phyloP scores from a whole-genome alignment of 2,797 vertebrate species.

The Hapalemur alaotrensis region DNA sequence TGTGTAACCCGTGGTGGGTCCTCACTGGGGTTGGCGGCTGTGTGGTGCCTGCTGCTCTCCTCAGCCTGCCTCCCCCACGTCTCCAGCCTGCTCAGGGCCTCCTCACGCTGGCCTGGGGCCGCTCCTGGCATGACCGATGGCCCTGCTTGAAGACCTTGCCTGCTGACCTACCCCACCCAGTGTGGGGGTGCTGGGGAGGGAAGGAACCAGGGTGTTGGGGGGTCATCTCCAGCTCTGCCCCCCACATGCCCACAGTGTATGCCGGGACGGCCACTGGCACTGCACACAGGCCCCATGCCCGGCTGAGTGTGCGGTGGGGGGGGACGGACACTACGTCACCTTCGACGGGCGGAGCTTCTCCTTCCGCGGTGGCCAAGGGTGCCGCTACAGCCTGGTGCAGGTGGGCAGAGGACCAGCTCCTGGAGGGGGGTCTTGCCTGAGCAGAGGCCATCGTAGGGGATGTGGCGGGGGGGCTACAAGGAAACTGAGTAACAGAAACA shows the following conservation, averaged over 20 bases:
- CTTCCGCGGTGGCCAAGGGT: conserved; percentile 81
- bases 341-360: conserved; percentile 92
- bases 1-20: conserved; percentile 92
- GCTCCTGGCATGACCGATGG: background rate
- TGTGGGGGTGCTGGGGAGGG: too few relatives aligned
- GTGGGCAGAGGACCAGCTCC: conserved; percentile 78
- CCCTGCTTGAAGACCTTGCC: background rate
- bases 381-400: conserved; percentile 90
- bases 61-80: background rate
- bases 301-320: conserved; percentile 88
- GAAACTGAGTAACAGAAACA: background rate
- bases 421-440: background rate
- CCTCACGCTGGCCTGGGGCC: background rate
- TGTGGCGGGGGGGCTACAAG: background rate
- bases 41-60: background rate
- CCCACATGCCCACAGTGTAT: conserved; percentile 82
- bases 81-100: background rate
- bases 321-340: conserved; percentile 89
- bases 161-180: background rate
- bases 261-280: conserved; percentile 89
- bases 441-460: background rate
- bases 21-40: background rate
- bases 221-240: background rate
- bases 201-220: background rate
- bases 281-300: conserved; percentile 90